Conservation (phyloP, 2,797 vertebrate genomes). For the Meda fulgida region DNA sequence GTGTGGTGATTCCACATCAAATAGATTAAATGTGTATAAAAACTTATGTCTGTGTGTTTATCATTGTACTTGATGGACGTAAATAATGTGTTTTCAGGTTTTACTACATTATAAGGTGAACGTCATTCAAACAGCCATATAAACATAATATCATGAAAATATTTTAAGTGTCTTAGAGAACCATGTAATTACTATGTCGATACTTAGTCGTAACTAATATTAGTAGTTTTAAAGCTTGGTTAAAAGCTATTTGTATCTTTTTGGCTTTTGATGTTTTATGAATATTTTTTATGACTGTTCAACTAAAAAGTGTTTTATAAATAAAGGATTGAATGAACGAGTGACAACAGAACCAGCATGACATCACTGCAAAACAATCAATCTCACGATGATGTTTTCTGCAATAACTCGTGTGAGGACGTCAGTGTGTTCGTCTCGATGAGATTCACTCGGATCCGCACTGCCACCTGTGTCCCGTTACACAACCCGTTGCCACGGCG, state of each 20-base stretch:
- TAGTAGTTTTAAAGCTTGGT: no score
- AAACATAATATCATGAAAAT: no score
- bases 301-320: neutral
- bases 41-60: no score
- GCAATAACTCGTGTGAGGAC: neutral
- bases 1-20: no score
- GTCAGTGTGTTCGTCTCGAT: neutral
- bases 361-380: neutral
- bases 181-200: neutral
- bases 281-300: neutral
- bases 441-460: neutral
- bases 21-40: no score
- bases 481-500: conserved; percentile 46
- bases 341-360: neutral
- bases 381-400: neutral
- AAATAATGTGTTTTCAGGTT: no score
- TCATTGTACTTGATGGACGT: no score
- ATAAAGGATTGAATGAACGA: neutral
- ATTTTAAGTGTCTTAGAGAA: neutral
- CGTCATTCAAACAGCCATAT: no score
- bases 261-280: neutral
- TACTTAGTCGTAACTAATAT: neutral
- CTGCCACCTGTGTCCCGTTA: conserved; percentile 14
- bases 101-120: no score
- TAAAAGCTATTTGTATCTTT: neutral